Evolutionary conservation across 2,113 vertebrate species (phyloP).

Genomic region (Equus przewalskii): DNA sequence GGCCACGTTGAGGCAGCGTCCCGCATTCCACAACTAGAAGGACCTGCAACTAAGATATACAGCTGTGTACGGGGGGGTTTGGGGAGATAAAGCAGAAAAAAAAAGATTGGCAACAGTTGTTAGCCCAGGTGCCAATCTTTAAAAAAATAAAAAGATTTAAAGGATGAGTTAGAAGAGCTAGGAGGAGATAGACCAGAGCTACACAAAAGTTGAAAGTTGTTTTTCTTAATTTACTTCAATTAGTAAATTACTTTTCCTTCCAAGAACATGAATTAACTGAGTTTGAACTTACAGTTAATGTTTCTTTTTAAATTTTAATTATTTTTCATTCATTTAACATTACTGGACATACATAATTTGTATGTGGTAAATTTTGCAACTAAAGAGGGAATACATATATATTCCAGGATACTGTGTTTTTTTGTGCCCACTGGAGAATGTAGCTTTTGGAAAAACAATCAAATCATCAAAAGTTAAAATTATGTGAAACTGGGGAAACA

Average conservation of each 20-base stretch:
- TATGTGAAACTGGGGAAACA: constrained; percentile 6
- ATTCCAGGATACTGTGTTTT: constrained; percentile 13
- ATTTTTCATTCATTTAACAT: neutral
- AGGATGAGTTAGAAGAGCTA: neutral
- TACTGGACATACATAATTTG: neutral
- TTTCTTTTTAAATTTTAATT: neutral
- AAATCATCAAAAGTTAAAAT: constrained; percentile 18
- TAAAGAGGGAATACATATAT: neutral
- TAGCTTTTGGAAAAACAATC: neutral
- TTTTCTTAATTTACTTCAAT: neutral
- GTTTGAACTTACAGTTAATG: neutral
- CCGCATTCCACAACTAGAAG: too few species aligned
- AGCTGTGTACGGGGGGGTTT: too few species aligned
- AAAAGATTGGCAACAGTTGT: too few species aligned
- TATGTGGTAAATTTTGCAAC: neutral
- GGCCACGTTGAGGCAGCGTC: too few species aligned
- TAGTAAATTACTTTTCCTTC: constrained; percentile 23
- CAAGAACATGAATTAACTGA: neutral
- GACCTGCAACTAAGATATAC: too few species aligned
- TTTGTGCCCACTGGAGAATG: neutral
- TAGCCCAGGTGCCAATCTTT: too few species aligned
- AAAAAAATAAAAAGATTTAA: too few species aligned
- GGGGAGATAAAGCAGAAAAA: too few species aligned
- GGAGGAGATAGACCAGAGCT: neutral
- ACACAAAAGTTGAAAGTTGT: neutral